These are phyloP conservation scores for Hipparchia semele DNA, from an alignment of 2,888 invertebrate genomes.

Conservation along the genomic window DNA sequence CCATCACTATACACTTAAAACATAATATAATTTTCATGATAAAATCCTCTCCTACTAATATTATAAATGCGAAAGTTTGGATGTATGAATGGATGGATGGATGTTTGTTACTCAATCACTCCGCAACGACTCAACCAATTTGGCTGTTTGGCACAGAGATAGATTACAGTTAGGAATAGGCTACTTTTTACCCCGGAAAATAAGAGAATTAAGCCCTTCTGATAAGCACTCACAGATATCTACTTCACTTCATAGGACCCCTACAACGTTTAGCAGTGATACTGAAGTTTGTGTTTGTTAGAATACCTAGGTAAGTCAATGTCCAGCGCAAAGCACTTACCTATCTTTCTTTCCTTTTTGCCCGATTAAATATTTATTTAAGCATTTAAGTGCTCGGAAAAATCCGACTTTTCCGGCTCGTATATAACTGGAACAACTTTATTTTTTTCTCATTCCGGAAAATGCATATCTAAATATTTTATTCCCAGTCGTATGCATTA, in stretches of 20 bases:
- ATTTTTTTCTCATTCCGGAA: constrained; percentile 29
- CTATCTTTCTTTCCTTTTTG: constrained; percentile 15
- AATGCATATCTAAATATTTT: constrained; percentile 39
- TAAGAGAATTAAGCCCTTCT: too few relatives aligned
- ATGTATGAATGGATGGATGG: too few relatives aligned
- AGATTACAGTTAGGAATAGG: too few relatives aligned
- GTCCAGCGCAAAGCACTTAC: constrained; percentile 5
- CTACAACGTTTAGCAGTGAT: constrained; percentile 41
- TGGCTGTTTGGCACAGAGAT: too few relatives aligned
- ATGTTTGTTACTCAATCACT: too few relatives aligned
- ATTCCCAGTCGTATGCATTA: constrained; percentile 38
- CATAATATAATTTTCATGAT: too few relatives aligned
- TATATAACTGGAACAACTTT: constrained; percentile 28
- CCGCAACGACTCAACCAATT: too few relatives aligned
- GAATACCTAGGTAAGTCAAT: neutral
- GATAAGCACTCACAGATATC: too few relatives aligned
- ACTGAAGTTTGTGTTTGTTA: constrained; percentile 8
- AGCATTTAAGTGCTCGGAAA: constrained; percentile 19
- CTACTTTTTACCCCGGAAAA: too few relatives aligned
- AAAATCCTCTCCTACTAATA: too few relatives aligned
- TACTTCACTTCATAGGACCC: neutral
- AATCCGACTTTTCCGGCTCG: constrained; percentile 27
- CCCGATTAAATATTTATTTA: constrained; percentile 24
- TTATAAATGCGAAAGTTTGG: too few relatives aligned
- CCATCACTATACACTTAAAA: too few relatives aligned